Conservation (phyloP, 2,888 invertebrate species). For the Chymomyza amoena region DNA sequence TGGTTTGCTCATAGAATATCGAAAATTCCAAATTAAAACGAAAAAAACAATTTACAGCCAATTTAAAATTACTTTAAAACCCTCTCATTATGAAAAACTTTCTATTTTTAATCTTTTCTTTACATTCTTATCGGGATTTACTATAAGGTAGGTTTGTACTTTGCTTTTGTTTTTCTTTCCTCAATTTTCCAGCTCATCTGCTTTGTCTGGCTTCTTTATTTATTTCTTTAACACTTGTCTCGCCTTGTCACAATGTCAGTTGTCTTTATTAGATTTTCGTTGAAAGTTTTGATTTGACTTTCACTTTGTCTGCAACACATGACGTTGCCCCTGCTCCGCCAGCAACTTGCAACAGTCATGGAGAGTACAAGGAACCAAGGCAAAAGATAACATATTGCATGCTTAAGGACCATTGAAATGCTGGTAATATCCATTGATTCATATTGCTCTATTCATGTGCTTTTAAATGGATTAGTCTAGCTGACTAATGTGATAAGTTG, state of each 20-base stretch:
- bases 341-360: not conserved
- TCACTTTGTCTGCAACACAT: constrained; percentile 11
- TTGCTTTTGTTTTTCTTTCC: not conserved
- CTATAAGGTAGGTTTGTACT: too few relatives aligned
- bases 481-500: constrained; percentile 61
- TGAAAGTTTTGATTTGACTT: constrained; percentile 43
- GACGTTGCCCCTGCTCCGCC: not conserved
- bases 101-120: too few relatives aligned
- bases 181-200: not conserved
- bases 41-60: too few relatives aligned
- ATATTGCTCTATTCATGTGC: constrained; percentile 37
- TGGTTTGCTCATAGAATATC: too few relatives aligned
- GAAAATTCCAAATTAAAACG: too few relatives aligned
- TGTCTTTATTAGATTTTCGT: constrained; percentile 38
- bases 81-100: too few relatives aligned
- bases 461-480: constrained; percentile 59
- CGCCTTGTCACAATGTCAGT: constrained; percentile 7
- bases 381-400: constrained; percentile 26
- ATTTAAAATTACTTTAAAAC: too few relatives aligned
- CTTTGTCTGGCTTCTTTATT: not conserved
- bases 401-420: constrained; percentile 35
- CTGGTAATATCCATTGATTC: constrained; percentile 17
- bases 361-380: not conserved
- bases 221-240: not conserved
- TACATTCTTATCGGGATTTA: too few relatives aligned